phyloP scores from a whole-genome alignment of 92 coral and sea anemone genomes.

The Umimayanthus kanabou region DNA sequence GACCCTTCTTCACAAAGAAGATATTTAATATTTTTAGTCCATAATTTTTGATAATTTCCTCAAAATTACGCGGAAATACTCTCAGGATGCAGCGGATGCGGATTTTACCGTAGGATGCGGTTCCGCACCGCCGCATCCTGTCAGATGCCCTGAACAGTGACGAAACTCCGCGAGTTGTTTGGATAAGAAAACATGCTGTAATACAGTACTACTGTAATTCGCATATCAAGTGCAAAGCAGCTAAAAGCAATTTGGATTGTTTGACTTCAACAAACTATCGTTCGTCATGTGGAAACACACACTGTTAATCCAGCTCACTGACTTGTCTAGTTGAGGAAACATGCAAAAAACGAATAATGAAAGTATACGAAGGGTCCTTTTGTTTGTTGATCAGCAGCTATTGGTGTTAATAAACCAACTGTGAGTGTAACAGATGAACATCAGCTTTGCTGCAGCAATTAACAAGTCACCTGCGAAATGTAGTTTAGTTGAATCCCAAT shows the following conservation, averaged over 20 bases:
- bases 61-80: no score
- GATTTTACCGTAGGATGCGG: no score
- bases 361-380: background rate
- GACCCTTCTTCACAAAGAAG: no score
- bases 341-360: no score
- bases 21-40: no score
- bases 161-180: background rate
- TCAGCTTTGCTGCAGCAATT: background rate
- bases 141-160: no score
- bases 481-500: conserved; percentile 15
- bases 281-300: background rate
- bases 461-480: conserved; percentile 21
- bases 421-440: background rate
- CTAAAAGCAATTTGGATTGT: background rate
- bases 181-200: background rate
- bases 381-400: background rate
- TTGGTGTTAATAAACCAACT: background rate
- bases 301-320: background rate
- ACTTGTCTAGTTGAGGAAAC: background rate
- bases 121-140: no score
- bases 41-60: no score
- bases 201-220: no score
- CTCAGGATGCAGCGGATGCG: no score
- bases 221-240: background rate
- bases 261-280: background rate